A percentile compares a stretch with the other conserved stretches of the same genome.
Conservation (phyloP, 2,888 invertebrate genomes). For the Drosophila gaucha region DNA sequence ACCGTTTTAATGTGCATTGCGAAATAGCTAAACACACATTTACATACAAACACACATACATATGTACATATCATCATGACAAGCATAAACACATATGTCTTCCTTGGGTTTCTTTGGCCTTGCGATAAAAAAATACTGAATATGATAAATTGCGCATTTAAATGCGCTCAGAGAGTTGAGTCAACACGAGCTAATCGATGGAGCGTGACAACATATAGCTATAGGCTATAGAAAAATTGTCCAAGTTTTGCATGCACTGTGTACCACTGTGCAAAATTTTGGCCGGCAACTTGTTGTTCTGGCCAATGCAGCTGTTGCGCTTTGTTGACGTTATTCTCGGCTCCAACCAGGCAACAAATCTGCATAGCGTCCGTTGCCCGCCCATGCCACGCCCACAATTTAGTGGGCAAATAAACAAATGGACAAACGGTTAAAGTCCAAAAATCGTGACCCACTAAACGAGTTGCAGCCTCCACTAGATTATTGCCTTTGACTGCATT, state of each 20-base stretch:
- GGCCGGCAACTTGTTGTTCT: conserved; percentile 38
- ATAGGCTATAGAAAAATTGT: neutral
- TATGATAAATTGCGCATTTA: conserved; percentile 53
- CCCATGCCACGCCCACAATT: conserved; percentile 17
- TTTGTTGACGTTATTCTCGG: conserved; percentile 45
- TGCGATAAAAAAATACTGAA: conserved; percentile 18
- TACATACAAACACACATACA: neutral
- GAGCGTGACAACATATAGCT: conserved; percentile 12
- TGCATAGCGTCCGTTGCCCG: conserved; percentile 14
- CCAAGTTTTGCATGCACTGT: conserved; percentile 6
- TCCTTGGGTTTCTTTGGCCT: conserved; percentile 34
- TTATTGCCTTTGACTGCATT: conserved; percentile 23
- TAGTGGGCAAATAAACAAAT: conserved; percentile 26
- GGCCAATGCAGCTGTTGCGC: conserved; percentile 40
- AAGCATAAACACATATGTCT: conserved; percentile 4
- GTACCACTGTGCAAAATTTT: conserved; percentile 38
- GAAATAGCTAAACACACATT: neutral
- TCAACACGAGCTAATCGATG: conserved; percentile 16
- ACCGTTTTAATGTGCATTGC: neutral
- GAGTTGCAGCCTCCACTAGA: neutral
- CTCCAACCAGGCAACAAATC: conserved; percentile 20
- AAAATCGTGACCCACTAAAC: conserved; percentile 13
- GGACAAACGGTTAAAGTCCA: conserved; percentile 10
- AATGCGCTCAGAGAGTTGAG: conserved; percentile 21
- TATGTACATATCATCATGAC: neutral